phyloP scores from a whole-genome alignment of 2,888 invertebrate species.

The Aporophyla nigra region DNA sequence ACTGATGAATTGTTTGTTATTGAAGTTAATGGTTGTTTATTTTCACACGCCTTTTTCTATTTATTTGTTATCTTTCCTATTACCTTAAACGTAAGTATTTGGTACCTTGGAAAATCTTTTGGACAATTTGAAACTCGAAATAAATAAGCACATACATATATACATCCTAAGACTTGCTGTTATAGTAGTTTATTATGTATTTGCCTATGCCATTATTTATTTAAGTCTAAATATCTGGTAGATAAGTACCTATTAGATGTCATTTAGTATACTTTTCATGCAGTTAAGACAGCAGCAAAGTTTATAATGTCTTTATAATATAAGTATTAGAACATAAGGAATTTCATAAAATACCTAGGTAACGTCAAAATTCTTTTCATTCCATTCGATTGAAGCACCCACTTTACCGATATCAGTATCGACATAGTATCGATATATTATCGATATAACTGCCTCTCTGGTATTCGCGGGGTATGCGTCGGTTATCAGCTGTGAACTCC shows the following conservation, averaged over 20 bases:
- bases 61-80: no score
- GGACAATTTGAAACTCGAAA: background rate
- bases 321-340: no score
- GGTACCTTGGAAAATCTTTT: background rate
- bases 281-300: background rate
- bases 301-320: background rate
- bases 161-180: background rate
- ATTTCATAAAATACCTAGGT: background rate
- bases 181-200: no score
- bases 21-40: slow-evolving; percentile 26
- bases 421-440: slow-evolving; percentile 39
- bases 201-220: background rate
- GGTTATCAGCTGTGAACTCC: slow-evolving; percentile 67
- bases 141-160: background rate
- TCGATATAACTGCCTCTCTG: slow-evolving; percentile 58
- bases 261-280: no score
- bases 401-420: slow-evolving; percentile 28
- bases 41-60: background rate
- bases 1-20: slow-evolving; percentile 40
- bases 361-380: background rate
- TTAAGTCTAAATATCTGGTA: background rate
- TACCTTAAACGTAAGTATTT: background rate
- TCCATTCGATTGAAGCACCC: background rate
- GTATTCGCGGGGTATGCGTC: slow-evolving; percentile 62
- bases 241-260: no score